phyloP scores from a whole-genome alignment of 2,797 vertebrate species.

The Coilia nasus region DNA sequence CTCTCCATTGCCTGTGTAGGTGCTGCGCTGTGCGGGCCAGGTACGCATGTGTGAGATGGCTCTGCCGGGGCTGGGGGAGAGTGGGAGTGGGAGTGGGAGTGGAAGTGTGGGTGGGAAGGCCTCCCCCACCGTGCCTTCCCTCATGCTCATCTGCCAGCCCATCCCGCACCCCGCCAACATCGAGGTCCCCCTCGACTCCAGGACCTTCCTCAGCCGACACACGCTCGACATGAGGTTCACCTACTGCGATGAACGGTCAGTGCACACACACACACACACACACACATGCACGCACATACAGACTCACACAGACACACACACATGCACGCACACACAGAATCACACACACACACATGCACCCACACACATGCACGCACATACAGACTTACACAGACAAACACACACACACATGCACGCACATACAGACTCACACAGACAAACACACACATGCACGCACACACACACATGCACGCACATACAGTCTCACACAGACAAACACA shows the following conservation, averaged over 20 bases:
- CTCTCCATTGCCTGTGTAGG: constrained; percentile 69
- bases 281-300: not conserved
- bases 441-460: too few relatives aligned
- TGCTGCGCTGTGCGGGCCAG: constrained; percentile 93
- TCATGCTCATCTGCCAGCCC: constrained; percentile 96
- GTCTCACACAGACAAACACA: too few relatives aligned
- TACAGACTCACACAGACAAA: too few relatives aligned
- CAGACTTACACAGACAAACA: too few relatives aligned
- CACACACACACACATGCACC: too few relatives aligned
- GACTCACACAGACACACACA: not conserved
- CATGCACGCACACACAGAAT: not conserved
- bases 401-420: too few relatives aligned
- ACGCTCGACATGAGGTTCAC: constrained; percentile 99
- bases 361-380: too few relatives aligned
- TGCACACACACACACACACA: not conserved
- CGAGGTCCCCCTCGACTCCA: constrained; percentile 96
- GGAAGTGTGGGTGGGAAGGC: constrained; percentile 22
- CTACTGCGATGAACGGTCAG: constrained; percentile 96
- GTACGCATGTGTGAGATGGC: constrained; percentile 80
- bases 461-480: too few relatives aligned
- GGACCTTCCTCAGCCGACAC: constrained; percentile 98
- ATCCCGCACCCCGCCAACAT: constrained; percentile 98
- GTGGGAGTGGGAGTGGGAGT: not conserved
- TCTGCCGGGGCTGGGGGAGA: constrained; percentile 53
- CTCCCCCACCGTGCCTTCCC: constrained; percentile 80